phyloP scores from a whole-genome alignment of 1,140 invertebrate species.

The Chironomus striatipennis region DNA sequence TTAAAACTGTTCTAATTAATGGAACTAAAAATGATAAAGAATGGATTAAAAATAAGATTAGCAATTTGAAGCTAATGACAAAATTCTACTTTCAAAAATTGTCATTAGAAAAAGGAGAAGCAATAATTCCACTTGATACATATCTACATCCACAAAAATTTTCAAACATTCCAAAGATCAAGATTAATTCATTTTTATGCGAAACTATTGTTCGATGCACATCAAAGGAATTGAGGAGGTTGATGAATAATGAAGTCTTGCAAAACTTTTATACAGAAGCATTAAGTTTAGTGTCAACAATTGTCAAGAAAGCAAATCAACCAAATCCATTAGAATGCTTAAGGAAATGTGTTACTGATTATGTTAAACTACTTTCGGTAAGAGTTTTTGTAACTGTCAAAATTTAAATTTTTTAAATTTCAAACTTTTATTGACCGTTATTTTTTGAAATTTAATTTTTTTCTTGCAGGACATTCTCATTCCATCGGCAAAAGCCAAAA shows the following conservation, averaged over 20 bases:
- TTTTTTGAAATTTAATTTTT: not conserved
- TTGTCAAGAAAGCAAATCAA: slow-evolving; percentile 28
- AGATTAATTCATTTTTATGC: slow-evolving; percentile 23
- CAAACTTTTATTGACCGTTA: not conserved
- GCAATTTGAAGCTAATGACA: slow-evolving; percentile 26
- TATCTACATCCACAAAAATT: slow-evolving; percentile 26
- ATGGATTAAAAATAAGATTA: slow-evolving; percentile 29
- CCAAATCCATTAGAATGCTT: slow-evolving; percentile 25
- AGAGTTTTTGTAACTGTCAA: not conserved
- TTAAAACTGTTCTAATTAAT: slow-evolving; percentile 28
- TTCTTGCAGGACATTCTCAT: not conserved
- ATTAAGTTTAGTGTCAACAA: slow-evolving; percentile 25
- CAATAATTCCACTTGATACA: slow-evolving; percentile 27
- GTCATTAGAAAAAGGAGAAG: slow-evolving; percentile 25
- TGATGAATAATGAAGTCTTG: slow-evolving; percentile 28
- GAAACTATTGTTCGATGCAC: slow-evolving; percentile 29
- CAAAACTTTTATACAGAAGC: slow-evolving; percentile 27
- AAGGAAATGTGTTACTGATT: slow-evolving; percentile 19
- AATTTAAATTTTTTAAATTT: slow-evolving; percentile 3
- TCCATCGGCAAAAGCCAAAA: not conserved
- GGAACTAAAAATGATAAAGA: slow-evolving; percentile 29
- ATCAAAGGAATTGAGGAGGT: slow-evolving; percentile 28
- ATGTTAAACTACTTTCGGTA: slow-evolving; percentile 25
- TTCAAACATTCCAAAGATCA: slow-evolving; percentile 26
- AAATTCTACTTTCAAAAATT: slow-evolving; percentile 31